Conservation (phyloP, 23 tunicate species). For the Clavelina lepadiformis region DNA sequence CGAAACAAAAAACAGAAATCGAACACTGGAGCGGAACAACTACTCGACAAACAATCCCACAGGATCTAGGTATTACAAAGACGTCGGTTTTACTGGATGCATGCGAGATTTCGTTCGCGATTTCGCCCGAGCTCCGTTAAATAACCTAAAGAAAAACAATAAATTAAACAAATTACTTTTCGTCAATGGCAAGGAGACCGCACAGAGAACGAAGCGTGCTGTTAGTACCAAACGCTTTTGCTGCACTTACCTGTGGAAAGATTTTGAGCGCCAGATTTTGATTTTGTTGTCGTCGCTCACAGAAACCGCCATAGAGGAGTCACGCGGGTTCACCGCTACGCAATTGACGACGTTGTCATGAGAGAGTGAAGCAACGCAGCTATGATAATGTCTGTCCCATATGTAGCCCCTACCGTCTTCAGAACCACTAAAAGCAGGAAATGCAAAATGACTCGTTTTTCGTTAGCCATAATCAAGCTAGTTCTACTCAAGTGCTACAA, state of each 20-base stretch:
- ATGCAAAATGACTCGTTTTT: too few species aligned
- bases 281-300: conserved; percentile 70
- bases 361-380: conserved; percentile 13
- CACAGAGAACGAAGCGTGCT: not conserved
- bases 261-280: conserved; percentile 81
- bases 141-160: conserved; percentile 16
- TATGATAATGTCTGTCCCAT: conserved; percentile 63
- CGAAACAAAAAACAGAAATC: too few species aligned
- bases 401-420: conserved; percentile 63
- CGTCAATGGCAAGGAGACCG: not conserved
- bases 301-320: conserved; percentile 81
- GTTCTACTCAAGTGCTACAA: too few species aligned
- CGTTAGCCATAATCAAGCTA: too few species aligned
- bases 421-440: conserved; percentile 72
- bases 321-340: conserved; percentile 82
- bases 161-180: not conserved
- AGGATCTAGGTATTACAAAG: too few species aligned
- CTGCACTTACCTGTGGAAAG: conserved; percentile 37
- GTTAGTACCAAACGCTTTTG: not conserved
- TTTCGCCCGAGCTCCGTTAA: conserved; percentile 61
- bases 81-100: too few species aligned
- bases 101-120: conserved; percentile 23
- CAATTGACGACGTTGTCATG: conserved; percentile 79
- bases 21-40: too few species aligned
- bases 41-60: too few species aligned